phyloP scores from a whole-genome alignment of 2,797 vertebrate genomes.

The Pampus argenteus region DNA sequence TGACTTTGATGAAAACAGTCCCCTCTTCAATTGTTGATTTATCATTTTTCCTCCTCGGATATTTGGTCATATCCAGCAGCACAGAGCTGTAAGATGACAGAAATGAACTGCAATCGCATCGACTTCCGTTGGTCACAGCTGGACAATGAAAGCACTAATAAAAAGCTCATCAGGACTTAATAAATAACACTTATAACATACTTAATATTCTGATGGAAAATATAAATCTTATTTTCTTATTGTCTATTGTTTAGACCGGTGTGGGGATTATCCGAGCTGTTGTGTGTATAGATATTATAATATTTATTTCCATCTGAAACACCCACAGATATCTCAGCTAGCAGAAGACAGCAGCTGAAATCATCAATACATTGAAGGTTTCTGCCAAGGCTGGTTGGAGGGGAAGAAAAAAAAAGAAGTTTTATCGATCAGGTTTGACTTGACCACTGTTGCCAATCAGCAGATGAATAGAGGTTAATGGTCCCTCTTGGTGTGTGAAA shows the following conservation, averaged over 20 bases:
- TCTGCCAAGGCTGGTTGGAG: constrained; percentile 58
- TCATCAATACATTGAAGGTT: constrained; percentile 63
- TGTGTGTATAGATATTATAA: background rate
- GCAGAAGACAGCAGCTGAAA: constrained; percentile 33
- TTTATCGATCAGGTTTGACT: constrained; percentile 73
- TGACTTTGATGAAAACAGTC: background rate
- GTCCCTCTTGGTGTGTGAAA: constrained; percentile 53
- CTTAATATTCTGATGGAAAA: background rate
- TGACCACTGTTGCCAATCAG: constrained; percentile 58
- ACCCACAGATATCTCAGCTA: constrained; percentile 25
- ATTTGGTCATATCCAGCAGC: background rate
- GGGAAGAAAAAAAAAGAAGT: constrained; percentile 60
- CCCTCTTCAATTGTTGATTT: background rate
- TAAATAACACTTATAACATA: constrained; percentile 11
- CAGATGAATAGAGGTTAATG: constrained; percentile 75
- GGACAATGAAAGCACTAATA: background rate
- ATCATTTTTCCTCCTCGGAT: background rate
- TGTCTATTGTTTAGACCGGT: background rate
- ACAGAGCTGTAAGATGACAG: background rate
- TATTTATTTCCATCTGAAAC: constrained; percentile 11
- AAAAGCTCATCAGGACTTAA: constrained; percentile 1
- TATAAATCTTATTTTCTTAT: constrained; percentile 1
- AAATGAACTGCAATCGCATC: background rate
- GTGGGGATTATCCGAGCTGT: background rate
- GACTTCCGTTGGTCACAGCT: constrained; percentile 6